Base-by-base conservation (phyloP, 2,113 vertebrate species). In the Rhegmatorhina hoffmannsi region DNA sequence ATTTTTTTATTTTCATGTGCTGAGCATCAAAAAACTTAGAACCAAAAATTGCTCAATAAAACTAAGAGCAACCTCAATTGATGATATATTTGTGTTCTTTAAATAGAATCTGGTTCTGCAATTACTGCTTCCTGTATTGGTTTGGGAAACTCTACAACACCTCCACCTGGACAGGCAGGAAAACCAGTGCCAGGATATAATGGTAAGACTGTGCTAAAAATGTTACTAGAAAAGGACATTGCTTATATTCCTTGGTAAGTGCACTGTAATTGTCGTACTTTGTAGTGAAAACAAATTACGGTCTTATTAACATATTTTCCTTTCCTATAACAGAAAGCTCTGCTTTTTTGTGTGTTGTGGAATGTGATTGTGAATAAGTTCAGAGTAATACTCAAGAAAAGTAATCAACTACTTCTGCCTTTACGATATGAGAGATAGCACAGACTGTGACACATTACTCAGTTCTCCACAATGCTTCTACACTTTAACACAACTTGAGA, bases 121-220 rank as follows among this genome's bases (percentile, higher is more conserved):
- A 99, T 99, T 93, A 99, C 99, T 16, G 98, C 99, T 26, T 98
- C 99, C 2, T 99, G 99, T 26, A 38, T 99, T 15, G 99, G 99
- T 72, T 97, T 99, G 93, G 99, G 98, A 53, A 98, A 98, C 96
- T 98, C 98, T 13, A 97, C 98, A 82, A 97, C 97, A 23, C 99
- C 99, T 92, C 99, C 99, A 85, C 97, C 98, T 8, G 99, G 99
- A 44, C 99, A 99, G 96, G 98, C 99, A 75, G 99, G 99, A 59
- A 99, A 98, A 95, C 97, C 98, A 17, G 99, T 99, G 55, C 99
- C 99, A 64, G 99, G 99, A 80, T 99, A 99, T 93, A 98, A 99
- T 46, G 99, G 99, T 99, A 97, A 98, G 98, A 86, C 53, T 80
- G 7, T 64, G 7, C 34, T 87, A 28, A 93, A 44, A 19, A n/a